Evolutionary conservation across 1,140 invertebrate genomes (phyloP), one percentile per base, ranked within the genome.

Genomic region (Kradibia gibbosae): DNA sequence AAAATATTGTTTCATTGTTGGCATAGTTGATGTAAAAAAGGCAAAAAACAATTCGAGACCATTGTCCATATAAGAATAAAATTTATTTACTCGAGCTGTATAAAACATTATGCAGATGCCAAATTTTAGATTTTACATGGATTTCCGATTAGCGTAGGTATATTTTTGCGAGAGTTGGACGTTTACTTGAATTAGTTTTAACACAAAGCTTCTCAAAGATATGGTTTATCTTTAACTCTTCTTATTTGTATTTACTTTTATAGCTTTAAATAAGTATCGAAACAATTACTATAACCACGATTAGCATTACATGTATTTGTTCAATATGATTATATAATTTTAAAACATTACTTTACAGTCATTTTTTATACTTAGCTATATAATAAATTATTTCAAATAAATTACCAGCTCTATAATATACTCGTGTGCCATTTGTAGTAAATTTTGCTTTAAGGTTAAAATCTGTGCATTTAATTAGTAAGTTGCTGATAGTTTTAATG

Each of bases 381-480:
- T 25, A 75, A 57, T 39, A 25, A 62, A 62, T 76, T 76, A 76
- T 45, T 74, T 78, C 15, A 62, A 82, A 60, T 77, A 71, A 78
- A 82, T 60, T 62, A 78, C 67, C 67, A 72, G n/a, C 45, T 78
- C 36, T 78, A 57, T 34, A 82, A 25, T 78, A 25, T 82, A 79
- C 42, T 74, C 15, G 70, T 82, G 76, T 78, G 76, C 75, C 81
- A 82, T 82, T 82, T 57, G 31, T 82, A 55, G 57, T 74, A n/a
- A 65, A 65, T 1, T 78, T 82, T 62, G 36, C 57, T 82, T 82
- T 62, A 77, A 53, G 62, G 73, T 55, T 73, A 65, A 42, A 78
- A 82, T 39, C 25, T 55, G 28, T 53, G 70, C 55, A 78, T 78
- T 82, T 82, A 78, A 65, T 53, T 13, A 48, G 25, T 77, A 53